A percentile compares a stretch with the other conserved stretches of the same genome.
Evolutionary conservation across 2,797 vertebrate species (phyloP).

Genomic region (Bovichtus variegatus): DNA sequence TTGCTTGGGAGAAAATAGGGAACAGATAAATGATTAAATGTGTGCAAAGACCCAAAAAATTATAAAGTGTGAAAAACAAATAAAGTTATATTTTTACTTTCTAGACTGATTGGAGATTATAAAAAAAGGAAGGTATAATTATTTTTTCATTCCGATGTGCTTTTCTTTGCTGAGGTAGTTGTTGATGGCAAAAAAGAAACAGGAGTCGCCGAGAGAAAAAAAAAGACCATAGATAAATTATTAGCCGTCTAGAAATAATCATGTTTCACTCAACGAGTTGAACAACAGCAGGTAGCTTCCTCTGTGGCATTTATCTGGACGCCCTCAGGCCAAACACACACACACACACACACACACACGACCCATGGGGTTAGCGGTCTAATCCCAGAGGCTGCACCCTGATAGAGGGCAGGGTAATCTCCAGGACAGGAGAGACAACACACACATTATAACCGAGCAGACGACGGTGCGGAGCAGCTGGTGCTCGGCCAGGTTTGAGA

Average conservation of each 20-base stretch:
- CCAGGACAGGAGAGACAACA: slow-evolving; percentile 46
- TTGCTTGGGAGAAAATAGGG: slow-evolving; percentile 8
- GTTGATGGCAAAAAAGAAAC: slow-evolving; percentile 2
- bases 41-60: not conserved
- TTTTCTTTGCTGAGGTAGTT: not conserved
- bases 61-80: not conserved
- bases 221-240: not conserved
- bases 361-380: slow-evolving; percentile 30
- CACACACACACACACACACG: not conserved
- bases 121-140: too few species aligned
- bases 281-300: slow-evolving; percentile 46
- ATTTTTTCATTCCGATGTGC: not conserved
- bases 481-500: slow-evolving; percentile 15
- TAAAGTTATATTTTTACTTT: not conserved
- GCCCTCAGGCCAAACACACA: slow-evolving; percentile 8
- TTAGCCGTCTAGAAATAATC: slow-evolving; percentile 27
- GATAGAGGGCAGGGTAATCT: slow-evolving; percentile 56
- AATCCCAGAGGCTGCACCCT: slow-evolving; percentile 53
- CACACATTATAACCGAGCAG: slow-evolving; percentile 37
- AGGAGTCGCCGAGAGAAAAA: not conserved
- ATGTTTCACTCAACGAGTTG: not conserved
- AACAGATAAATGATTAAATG: slow-evolving; percentile 13
- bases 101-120: not conserved
- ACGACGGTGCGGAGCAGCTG: slow-evolving; percentile 49
- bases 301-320: slow-evolving; percentile 18